Conservation (phyloP, 2,888 invertebrate genomes). For the Cacoxenus indagator region DNA sequence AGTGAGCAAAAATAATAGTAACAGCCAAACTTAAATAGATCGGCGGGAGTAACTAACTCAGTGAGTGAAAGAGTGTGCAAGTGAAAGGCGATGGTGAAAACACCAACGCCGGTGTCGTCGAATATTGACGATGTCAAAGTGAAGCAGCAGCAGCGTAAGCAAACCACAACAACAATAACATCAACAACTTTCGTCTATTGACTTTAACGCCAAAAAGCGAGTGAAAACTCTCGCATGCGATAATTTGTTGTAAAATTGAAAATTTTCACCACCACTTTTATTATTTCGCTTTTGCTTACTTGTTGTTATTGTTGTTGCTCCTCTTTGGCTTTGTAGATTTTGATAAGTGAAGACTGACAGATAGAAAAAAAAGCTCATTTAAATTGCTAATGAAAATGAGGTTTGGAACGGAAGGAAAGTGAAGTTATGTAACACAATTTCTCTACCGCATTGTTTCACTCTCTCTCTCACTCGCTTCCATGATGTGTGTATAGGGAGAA, state of each 20-base stretch:
- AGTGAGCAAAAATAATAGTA: background rate
- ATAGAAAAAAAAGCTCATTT: conserved; percentile 45
- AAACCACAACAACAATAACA: conserved; percentile 19
- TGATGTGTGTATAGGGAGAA: too few relatives aligned
- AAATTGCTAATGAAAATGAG: conserved; percentile 62
- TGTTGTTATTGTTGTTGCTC: conserved; percentile 38
- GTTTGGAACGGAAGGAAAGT: conserved; percentile 58
- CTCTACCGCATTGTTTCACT: conserved; percentile 14
- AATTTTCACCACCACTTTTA: conserved; percentile 62
- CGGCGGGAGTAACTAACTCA: background rate
- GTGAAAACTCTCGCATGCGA: conserved; percentile 65
- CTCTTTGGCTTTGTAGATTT: conserved; percentile 30
- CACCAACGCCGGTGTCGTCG: conserved; percentile 29
- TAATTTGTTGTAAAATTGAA: conserved; percentile 62
- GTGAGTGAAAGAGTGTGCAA: background rate
- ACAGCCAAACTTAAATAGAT: background rate
- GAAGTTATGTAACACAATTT: conserved; percentile 47
- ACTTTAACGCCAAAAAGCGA: conserved; percentile 34
- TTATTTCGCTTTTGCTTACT: conserved; percentile 33
- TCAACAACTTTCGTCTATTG: conserved; percentile 18
- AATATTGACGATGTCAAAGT: background rate
- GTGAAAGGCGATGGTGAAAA: conserved; percentile 45
- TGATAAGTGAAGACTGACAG: conserved; percentile 36
- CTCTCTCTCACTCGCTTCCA: background rate
- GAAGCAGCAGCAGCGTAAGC: background rate